Evolutionary conservation across 1,140 invertebrate genomes (phyloP).

Genomic region (Cotesia chilonis): DNA sequence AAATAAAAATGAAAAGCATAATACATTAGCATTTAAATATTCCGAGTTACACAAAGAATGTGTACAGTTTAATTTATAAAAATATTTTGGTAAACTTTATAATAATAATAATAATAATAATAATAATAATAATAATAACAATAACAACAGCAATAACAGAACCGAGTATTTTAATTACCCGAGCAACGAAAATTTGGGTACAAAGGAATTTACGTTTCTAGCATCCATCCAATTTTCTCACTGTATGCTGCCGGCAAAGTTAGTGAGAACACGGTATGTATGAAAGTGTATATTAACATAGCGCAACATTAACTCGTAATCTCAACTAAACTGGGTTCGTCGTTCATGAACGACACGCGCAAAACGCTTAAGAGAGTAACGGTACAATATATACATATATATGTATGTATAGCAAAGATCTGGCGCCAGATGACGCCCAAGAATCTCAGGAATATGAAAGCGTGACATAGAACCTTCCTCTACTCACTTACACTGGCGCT

Average conservation of each 20-base stretch:
- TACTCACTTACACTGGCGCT: not conserved
- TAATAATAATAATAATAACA: too few relatives aligned
- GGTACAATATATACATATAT: not conserved
- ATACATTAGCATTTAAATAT: too few relatives aligned
- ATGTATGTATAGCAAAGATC: too few relatives aligned
- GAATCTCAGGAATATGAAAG: slow-evolving; percentile 1
- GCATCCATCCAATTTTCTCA: not conserved
- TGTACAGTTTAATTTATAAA: too few relatives aligned
- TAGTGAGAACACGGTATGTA: not conserved
- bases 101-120: too few relatives aligned
- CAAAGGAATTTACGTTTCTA: too few relatives aligned
- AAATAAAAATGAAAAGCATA: too few relatives aligned
- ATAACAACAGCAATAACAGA: too few relatives aligned
- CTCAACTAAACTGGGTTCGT: slow-evolving; percentile 2
- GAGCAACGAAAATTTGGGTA: not conserved
- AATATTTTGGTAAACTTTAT: too few relatives aligned
- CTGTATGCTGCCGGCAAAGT: not conserved
- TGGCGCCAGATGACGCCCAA: slow-evolving; percentile 16
- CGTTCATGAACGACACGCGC: slow-evolving; percentile 17
- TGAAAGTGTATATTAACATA: slow-evolving; percentile 4
- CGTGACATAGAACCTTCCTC: not conserved
- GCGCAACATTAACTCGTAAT: slow-evolving; percentile 25
- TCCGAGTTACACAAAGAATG: too few relatives aligned
- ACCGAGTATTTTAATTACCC: too few relatives aligned
- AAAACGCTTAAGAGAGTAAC: slow-evolving; percentile 7